Evolutionary conservation across 2,797 vertebrate species (phyloP), one percentile per base, ranked within the genome.

Genomic region (Arrhamphus sclerolepis): DNA sequence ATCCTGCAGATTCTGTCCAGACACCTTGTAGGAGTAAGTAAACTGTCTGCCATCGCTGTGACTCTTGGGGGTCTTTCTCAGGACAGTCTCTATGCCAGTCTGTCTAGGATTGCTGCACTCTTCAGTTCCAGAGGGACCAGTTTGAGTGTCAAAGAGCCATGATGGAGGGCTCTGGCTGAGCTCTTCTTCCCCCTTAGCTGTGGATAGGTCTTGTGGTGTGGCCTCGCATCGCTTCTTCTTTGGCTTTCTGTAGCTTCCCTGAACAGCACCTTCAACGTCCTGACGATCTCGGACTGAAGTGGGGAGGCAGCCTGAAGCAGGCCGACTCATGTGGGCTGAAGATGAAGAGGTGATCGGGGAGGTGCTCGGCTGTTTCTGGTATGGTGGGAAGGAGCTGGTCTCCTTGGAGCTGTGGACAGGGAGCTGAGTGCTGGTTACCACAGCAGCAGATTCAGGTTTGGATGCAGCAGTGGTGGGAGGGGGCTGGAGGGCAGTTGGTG

Each of bases 71-170:
- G 7, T 11, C 8, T 29, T 41, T 0, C 50, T 70, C 0, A 0
- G 2, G 18, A 3, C 2, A 0, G 18, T 3, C 8, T 4, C 3
- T 0, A 1, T 6, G 1, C 18, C 18, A 20, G 17, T 8, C 24
- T 8, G 50, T 3, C 14, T 14, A 9, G 34, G 50, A 51, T 61
- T n/a, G 48, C 17, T 34, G n/a, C 19, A 14, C 1, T 56, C 58
- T 10, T 56, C 21, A 0, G 21, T 21, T 7, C 41, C 19, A 8
- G 46, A 31, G 3, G 3, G 11, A 2, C n/a, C 31, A 0, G 19
- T 1, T 43, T 34, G 69, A 6, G 68, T 58, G 26, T 89, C 77
- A 29, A 88, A 82, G 29, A 89, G 71, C 89, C 89, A 89, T 0
- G 87, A 89, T 0, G 85, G 88, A 31, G 75, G 86, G 20, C 83